These are phyloP conservation scores for Drosophila biarmipes DNA, from an alignment of 1,140 invertebrate genomes.

Conservation along the genomic window DNA sequence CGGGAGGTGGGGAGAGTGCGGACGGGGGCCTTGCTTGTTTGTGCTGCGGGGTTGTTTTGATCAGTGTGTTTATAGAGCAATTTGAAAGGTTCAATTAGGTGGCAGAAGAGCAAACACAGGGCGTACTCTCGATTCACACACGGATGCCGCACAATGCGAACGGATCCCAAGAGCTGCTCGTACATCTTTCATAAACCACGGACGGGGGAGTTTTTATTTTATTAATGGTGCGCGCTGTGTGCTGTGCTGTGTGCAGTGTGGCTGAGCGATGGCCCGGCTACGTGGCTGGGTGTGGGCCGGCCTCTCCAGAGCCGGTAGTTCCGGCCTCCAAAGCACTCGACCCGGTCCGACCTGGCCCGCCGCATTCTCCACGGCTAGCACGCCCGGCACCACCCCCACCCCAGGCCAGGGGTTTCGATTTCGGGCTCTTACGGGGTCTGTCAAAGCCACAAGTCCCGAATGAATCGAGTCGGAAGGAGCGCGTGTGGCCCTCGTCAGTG, in stretches of 20 bases:
- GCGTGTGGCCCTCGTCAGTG: background rate
- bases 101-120: slow-evolving; percentile 43
- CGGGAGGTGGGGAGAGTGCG: background rate
- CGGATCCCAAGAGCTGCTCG: slow-evolving; percentile 6
- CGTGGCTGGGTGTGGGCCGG: slow-evolving; percentile 13
- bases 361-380: slow-evolving; percentile 11
- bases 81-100: slow-evolving; percentile 62
- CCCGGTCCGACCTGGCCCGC: background rate
- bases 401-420: background rate
- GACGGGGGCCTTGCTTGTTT: slow-evolving; percentile 7
- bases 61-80: slow-evolving; percentile 29
- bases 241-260: slow-evolving; percentile 11
- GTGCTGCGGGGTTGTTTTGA: slow-evolving; percentile 21
- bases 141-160: slow-evolving; percentile 9
- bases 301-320: background rate
- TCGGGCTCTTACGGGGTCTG: slow-evolving; percentile 22
- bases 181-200: slow-evolving; percentile 23
- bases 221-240: slow-evolving; percentile 16
- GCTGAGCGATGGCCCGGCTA: slow-evolving; percentile 37
- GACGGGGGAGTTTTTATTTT: slow-evolving; percentile 29
- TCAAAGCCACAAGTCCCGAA: slow-evolving; percentile 48
- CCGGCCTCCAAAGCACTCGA: slow-evolving; percentile 20
- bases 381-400: too few species aligned
- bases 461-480: slow-evolving; percentile 12
- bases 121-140: slow-evolving; percentile 17